Percentiles rank a stretch among this genome's conserved stretches.
Conservation (phyloP, 2,888 invertebrate genomes). For the Athalia cordata region DNA sequence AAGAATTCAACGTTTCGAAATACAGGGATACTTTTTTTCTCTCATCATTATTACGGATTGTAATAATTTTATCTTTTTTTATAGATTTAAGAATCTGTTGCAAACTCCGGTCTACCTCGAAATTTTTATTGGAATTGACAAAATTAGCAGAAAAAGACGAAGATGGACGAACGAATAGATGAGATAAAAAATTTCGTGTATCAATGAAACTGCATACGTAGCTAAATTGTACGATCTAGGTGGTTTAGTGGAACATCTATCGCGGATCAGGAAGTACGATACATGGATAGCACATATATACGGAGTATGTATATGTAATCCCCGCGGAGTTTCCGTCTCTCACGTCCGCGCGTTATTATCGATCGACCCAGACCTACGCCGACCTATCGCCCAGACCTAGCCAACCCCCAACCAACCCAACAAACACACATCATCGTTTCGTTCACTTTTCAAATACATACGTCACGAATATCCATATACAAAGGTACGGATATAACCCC, state of each 20-base stretch:
- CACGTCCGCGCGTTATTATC: slow-evolving; percentile 31
- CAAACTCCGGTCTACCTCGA: background rate
- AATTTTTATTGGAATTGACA: background rate
- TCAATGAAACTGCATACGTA: background rate
- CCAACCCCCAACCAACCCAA: slow-evolving; percentile 20
- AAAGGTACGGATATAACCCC: background rate
- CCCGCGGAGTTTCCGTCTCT: slow-evolving; percentile 15
- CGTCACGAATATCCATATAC: background rate
- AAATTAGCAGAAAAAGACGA: background rate
- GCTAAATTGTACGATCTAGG: background rate
- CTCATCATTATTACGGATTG: too few species aligned
- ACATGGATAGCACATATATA: background rate
- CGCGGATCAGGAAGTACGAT: too few species aligned
- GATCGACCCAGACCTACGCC: slow-evolving; percentile 24
- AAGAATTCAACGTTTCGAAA: too few species aligned
- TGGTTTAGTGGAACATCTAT: too few species aligned
- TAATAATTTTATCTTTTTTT: too few species aligned
- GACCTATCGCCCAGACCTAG: slow-evolving; percentile 30
- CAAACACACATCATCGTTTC: background rate
- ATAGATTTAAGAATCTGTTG: too few species aligned
- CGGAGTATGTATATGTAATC: slow-evolving; percentile 3
- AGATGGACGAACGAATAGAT: background rate
- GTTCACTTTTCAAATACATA: background rate
- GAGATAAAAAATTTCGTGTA: background rate
- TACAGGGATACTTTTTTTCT: too few species aligned